Percentiles rank a stretch among this genome's conserved stretches.
phyloP scores from a whole-genome alignment of 30 jellyfish, hydroid and myxozoan species.

The Phacellophora camtschatica region DNA sequence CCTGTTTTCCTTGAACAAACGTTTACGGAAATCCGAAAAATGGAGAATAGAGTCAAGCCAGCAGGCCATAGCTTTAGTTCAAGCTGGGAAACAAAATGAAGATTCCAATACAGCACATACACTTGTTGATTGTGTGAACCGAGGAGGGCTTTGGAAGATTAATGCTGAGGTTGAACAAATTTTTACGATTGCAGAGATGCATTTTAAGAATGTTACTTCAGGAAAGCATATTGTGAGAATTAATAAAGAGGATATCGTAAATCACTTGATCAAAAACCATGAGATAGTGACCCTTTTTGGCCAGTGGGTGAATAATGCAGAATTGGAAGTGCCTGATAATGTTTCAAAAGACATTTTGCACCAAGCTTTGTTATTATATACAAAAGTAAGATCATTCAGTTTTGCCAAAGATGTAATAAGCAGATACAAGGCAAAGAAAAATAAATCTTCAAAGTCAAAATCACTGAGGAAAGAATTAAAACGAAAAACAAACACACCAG shows the following conservation, averaged over 20 bases:
- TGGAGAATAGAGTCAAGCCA: not conserved
- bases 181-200: not conserved
- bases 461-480: not conserved
- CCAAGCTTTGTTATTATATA: not conserved
- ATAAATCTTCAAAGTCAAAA: not conserved
- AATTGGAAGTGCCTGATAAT: not conserved
- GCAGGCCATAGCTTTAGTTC: not conserved
- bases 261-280: not conserved
- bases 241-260: not conserved
- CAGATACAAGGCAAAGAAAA: not conserved
- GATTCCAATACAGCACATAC: not conserved
- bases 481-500: not conserved
- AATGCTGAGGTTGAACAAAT: not conserved
- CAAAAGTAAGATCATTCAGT: not conserved
- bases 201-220: not conserved
- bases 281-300: not conserved
- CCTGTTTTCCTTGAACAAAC: not conserved
- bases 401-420: not conserved
- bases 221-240: not conserved
- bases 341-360: not conserved
- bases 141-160: constrained; percentile 22
- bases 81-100: not conserved
- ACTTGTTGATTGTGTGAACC: not conserved
- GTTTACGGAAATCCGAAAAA: not conserved
- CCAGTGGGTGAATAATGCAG: not conserved